Evolutionary conservation across 2,888 invertebrate genomes (phyloP).

Genomic region (Euzophera pinguis): DNA sequence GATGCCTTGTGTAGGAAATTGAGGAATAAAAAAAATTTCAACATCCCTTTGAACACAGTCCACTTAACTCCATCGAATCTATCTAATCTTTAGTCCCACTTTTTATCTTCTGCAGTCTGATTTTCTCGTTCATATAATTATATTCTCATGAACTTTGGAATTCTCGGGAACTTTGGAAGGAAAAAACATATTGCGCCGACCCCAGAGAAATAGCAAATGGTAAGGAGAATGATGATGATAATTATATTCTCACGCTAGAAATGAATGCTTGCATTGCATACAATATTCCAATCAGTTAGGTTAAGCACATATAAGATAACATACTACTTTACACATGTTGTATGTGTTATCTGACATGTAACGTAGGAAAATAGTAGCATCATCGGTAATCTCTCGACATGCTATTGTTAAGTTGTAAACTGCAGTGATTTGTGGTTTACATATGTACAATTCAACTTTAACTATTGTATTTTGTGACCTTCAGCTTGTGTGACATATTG

Average conservation of each 20-base stretch:
- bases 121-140: no score
- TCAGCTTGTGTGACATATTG: neutral
- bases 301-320: neutral
- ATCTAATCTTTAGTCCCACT: no score
- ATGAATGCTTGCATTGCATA: no score
- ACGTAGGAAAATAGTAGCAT: neutral
- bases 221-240: no score
- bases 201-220: no score
- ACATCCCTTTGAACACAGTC: neutral
- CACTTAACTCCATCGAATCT: no score
- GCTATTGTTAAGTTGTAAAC: slow-evolving; percentile 5
- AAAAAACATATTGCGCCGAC: no score
- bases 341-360: neutral
- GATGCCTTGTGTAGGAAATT: neutral
- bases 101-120: no score
- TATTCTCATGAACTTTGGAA: no score
- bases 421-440: neutral
- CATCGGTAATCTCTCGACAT: neutral
- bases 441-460: neutral
- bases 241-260: no score
- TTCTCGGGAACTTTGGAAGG: no score
- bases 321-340: neutral
- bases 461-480: neutral
- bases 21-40: neutral
- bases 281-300: neutral